These are phyloP conservation scores for Oncopodura yosiiana DNA, from an alignment of 1,140 invertebrate species.

Conservation along the genomic window DNA sequence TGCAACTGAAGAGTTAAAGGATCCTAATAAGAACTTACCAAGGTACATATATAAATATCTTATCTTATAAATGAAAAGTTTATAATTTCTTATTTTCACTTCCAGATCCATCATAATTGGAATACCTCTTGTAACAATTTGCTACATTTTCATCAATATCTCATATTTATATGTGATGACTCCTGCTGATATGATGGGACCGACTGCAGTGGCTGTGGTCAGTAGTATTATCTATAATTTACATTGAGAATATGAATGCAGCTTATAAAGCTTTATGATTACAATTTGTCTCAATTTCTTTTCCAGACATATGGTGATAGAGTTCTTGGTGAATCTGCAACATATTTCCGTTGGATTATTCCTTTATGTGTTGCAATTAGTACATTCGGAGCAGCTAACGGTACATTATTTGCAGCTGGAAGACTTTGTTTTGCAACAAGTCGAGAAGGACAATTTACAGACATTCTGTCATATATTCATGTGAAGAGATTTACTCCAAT, in stretches of 20 bases:
- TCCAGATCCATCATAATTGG: conserved; percentile 83
- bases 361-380: conserved; percentile 89
- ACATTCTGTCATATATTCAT: conserved; percentile 88
- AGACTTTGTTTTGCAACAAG: conserved; percentile 89
- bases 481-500: conserved; percentile 80
- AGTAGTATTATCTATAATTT: conserved; percentile 40
- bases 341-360: conserved; percentile 62
- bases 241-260: conserved; percentile 3
- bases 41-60: conserved; percentile 8
- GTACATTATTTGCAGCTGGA: conserved; percentile 83
- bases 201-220: conserved; percentile 90
- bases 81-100: conserved; percentile 1
- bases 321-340: conserved; percentile 56
- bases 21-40: conserved; percentile 88
- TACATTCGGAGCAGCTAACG: conserved; percentile 93
- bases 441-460: conserved; percentile 82
- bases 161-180: conserved; percentile 96
- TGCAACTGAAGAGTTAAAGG: conserved; percentile 97
- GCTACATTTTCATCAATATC: conserved; percentile 91
- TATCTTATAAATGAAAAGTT: conserved; percentile 7
- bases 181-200: conserved; percentile 64
- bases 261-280: background rate
- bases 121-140: conserved; percentile 87
- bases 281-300: background rate
- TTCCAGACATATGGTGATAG: conserved; percentile 68